Evolutionary conservation across 2,113 vertebrate species (phyloP).

Genomic region (Pseudopodoces humilis): DNA sequence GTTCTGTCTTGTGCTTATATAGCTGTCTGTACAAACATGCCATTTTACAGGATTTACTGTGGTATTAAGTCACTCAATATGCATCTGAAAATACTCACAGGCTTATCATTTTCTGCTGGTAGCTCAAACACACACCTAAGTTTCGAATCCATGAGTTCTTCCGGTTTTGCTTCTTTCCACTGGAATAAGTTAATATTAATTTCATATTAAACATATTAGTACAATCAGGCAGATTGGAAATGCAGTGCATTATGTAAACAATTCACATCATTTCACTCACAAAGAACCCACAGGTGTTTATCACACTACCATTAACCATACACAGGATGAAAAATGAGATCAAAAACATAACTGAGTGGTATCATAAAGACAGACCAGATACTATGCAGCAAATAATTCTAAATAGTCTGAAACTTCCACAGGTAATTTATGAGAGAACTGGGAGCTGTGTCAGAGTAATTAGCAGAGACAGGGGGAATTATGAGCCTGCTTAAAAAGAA

Average conservation of each 20-base stretch:
- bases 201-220: conserved; percentile 48
- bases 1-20: background rate
- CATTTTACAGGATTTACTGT: background rate
- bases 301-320: background rate
- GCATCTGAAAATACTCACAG: conserved; percentile 79
- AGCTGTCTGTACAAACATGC: background rate
- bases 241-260: conserved; percentile 4
- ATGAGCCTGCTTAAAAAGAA: background rate
- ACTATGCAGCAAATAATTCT: background rate
- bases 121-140: conserved; percentile 98
- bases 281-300: background rate
- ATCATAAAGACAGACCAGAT: background rate
- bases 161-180: conserved; percentile 99
- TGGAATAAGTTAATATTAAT: conserved; percentile 72
- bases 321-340: background rate
- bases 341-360: background rate
- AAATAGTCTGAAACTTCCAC: background rate
- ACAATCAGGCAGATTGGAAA: conserved; percentile 46
- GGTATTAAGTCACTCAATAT: background rate
- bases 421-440: background rate
- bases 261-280: conserved; percentile 30
- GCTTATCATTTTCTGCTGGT: conserved; percentile 93
- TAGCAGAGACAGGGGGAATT: background rate
- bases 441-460: background rate
- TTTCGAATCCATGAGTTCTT: conserved; percentile 99